Base-by-base conservation (phyloP, 2,797 vertebrate genomes). In the Myotis planiceps region DNA sequence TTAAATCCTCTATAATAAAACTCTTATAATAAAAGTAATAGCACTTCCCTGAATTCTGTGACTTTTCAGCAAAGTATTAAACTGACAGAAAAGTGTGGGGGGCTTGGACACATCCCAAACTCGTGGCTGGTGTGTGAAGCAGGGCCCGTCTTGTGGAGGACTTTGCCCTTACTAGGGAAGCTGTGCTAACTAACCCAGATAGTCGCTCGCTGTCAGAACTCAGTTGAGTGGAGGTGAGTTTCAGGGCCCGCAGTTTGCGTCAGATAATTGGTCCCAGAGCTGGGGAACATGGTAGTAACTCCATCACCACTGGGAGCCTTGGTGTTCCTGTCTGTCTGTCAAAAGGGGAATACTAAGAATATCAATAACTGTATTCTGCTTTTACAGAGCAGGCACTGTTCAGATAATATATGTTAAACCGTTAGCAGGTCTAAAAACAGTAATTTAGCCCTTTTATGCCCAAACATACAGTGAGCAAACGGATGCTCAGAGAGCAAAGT, bases 291-390 rank as follows among this genome's bases (percentile, higher is more conserved):
- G 10, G 42, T 3, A 12, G 29, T 16, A 7, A 39, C 23, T n/a
- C 34, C 0, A 5, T 15, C 23, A 34, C 6, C 19, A 47, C 4
- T 3, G 0, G 2, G n/a, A 86, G 60, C 42, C 25, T 23, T 0
- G 9, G 7, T 63, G 51, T 51, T 49, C 25, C 37, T 53, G 25
- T 80, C 51, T 39, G 18, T 88, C 34, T 63, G 18, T 80, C 29
- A 74, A 88, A 51, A 74, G 37, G n/a, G 60, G 37, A 49, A 49
- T n/a, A 76, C 42, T 23, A 12, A 60, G 23, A 75, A 37, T 3
- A 49, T 29, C 2, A 18, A 8, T 12, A 51, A 9, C 14, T 32
- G 19, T 6, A 45, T 15, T 34, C 39, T 29, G 42, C 21, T 42
- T 19, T 91, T 39, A 65, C 7, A 1, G 19, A 47, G 8, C 9